phyloP scores from a whole-genome alignment of 2,888 invertebrate species.

The Parasteatoda lunata region DNA sequence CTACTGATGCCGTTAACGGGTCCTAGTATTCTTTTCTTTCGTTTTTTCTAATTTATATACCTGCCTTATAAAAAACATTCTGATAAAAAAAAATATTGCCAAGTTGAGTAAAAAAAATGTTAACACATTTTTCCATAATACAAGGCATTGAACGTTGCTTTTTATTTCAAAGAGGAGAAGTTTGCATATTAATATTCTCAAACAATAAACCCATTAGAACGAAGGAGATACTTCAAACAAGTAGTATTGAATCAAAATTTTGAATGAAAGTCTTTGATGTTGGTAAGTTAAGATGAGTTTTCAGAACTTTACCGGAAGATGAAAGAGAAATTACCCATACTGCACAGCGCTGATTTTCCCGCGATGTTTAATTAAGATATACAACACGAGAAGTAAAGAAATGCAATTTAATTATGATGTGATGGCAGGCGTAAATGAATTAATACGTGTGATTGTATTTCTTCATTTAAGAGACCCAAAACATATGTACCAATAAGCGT shows the following conservation, averaged over 20 bases:
- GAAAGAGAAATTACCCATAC: constrained; percentile 47
- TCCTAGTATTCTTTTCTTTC: too few relatives aligned
- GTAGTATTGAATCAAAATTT: constrained; percentile 3
- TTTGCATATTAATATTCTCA: background rate
- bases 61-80: background rate
- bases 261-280: constrained; percentile 3
- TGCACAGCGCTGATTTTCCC: constrained; percentile 20
- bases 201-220: background rate
- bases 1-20: too few relatives aligned
- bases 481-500: background rate
- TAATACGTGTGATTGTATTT: constrained; percentile 12
- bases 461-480: background rate
- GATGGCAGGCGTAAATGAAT: constrained; percentile 38
- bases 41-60: background rate
- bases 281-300: background rate
- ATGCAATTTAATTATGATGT: constrained; percentile 38
- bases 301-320: constrained; percentile 26
- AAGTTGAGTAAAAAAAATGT: too few relatives aligned
- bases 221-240: background rate
- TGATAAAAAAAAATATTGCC: background rate
- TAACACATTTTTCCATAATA: too few relatives aligned
- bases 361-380: constrained; percentile 50
- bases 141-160: too few relatives aligned
- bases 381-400: constrained; percentile 22
- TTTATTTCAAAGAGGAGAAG: background rate